Percentiles rank a stretch among this genome's conserved stretches.
phyloP scores from a whole-genome alignment of 2,888 invertebrate genomes.

The Drosophila histrio region DNA sequence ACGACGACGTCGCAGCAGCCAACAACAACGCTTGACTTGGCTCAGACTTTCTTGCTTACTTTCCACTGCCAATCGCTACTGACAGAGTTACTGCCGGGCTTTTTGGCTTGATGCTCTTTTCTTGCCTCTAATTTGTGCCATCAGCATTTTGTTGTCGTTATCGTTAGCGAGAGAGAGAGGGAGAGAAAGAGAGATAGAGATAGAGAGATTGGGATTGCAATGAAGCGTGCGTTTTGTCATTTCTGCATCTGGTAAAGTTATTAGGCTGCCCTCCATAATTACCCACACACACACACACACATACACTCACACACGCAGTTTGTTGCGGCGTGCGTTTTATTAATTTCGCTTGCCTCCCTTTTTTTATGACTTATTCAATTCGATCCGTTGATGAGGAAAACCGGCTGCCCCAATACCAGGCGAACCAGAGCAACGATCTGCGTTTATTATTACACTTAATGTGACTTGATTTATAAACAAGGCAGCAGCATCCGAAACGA shows the following conservation, averaged over 20 bases:
- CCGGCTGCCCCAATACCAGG: conserved; percentile 28
- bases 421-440: conserved; percentile 43
- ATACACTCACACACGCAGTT: background rate
- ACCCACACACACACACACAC: conserved; percentile 3
- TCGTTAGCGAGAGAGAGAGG: conserved; percentile 54
- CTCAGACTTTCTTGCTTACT: conserved; percentile 69
- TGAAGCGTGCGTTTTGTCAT: conserved; percentile 72
- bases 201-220: conserved; percentile 39
- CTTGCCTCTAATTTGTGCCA: conserved; percentile 75
- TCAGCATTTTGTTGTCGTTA: conserved; percentile 74
- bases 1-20: conserved; percentile 30
- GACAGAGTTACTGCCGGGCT: conserved; percentile 42
- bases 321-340: conserved; percentile 38
- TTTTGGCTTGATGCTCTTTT: conserved; percentile 30
- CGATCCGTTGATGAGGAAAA: conserved; percentile 39
- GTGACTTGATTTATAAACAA: conserved; percentile 79
- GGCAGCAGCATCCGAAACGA: conserved; percentile 43
- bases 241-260: conserved; percentile 50
- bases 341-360: conserved; percentile 47
- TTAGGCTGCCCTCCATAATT: conserved; percentile 65
- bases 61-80: conserved; percentile 57
- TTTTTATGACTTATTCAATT: conserved; percentile 74
- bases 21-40: conserved; percentile 3
- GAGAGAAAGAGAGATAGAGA: background rate
- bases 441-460: conserved; percentile 80